Evolutionary conservation across 2,888 invertebrate genomes (phyloP).

Genomic region (Hyalella azteca): DNA sequence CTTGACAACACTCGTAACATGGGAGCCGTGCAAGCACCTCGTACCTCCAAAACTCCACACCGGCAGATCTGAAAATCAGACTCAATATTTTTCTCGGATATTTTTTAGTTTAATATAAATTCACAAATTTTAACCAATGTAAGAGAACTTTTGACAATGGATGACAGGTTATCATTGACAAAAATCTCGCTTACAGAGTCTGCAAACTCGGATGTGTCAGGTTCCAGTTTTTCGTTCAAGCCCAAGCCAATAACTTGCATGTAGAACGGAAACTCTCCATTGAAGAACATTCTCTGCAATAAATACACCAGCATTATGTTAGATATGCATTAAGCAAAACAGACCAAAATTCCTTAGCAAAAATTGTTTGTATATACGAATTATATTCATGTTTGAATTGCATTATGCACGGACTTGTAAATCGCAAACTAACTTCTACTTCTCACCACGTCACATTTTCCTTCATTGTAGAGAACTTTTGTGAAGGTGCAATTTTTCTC

Average conservation of each 20-base stretch:
- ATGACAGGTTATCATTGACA: no score
- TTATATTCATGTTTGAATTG: no score
- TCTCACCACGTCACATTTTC: constrained; percentile 12
- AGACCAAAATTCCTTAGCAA: no score
- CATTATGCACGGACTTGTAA: no score
- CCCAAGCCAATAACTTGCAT: constrained; percentile 36
- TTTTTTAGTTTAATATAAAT: background rate
- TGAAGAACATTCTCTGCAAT: constrained; percentile 20
- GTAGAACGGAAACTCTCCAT: constrained; percentile 24
- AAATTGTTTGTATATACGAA: no score
- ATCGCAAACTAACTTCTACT: no score
- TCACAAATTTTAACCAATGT: background rate
- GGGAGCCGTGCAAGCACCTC: background rate
- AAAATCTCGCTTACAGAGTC: background rate
- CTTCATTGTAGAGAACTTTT: constrained; percentile 14
- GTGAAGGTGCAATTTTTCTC: constrained; percentile 20
- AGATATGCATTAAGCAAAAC: no score
- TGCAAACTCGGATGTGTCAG: constrained; percentile 10
- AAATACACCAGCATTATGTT: no score
- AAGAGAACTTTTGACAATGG: no score
- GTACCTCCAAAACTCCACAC: constrained; percentile 8
- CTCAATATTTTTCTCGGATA: background rate
- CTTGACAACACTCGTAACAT: background rate
- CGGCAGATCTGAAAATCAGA: background rate
- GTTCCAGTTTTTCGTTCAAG: constrained; percentile 8